phyloP scores from a whole-genome alignment of 2,888 invertebrate species.

The Amphipoea lucens region DNA sequence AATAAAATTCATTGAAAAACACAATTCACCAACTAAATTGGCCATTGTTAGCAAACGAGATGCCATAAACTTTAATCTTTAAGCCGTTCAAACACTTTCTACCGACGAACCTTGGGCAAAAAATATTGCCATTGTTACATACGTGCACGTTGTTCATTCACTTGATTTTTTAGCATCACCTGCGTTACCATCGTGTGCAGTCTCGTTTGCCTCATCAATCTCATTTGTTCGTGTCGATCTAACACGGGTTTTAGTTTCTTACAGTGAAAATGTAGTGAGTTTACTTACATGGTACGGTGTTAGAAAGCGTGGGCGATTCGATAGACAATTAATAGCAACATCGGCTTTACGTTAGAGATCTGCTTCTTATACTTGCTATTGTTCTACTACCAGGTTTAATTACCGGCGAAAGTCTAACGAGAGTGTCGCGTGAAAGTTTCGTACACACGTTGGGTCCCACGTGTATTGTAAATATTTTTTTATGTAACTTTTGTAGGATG shows the following conservation, averaged over 20 bases:
- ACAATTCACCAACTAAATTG: conserved; percentile 71
- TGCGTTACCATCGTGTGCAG: conserved; percentile 68
- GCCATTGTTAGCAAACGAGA: conserved; percentile 75
- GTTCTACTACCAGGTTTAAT: conserved; percentile 87
- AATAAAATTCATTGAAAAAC: conserved; percentile 67
- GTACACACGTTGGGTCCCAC: conserved; percentile 78
- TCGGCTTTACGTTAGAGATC: conserved; percentile 82
- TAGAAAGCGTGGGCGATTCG: conserved; percentile 88
- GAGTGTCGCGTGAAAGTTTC: conserved; percentile 85
- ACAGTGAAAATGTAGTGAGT: conserved; percentile 76
- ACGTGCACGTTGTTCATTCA: conserved; percentile 74
- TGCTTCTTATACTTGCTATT: conserved; percentile 86
- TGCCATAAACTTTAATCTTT: conserved; percentile 73
- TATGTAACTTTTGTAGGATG: conserved; percentile 73
- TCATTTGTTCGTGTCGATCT: conserved; percentile 60
- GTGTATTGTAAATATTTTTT: conserved; percentile 79
- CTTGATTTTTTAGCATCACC: conserved; percentile 75
- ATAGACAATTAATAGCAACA: conserved; percentile 87
- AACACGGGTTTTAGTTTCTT: conserved; percentile 64
- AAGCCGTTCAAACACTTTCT: conserved; percentile 79
- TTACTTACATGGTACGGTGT: conserved; percentile 77
- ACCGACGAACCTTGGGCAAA: conserved; percentile 73
- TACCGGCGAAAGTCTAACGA: conserved; percentile 89
- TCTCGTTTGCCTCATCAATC: conserved; percentile 64
- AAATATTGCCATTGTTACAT: conserved; percentile 78